A percentile compares a stretch with the other conserved stretches of the same genome.
Evolutionary conservation across 2,888 invertebrate species (phyloP).

Genomic region (Morpho achilles): DNA sequence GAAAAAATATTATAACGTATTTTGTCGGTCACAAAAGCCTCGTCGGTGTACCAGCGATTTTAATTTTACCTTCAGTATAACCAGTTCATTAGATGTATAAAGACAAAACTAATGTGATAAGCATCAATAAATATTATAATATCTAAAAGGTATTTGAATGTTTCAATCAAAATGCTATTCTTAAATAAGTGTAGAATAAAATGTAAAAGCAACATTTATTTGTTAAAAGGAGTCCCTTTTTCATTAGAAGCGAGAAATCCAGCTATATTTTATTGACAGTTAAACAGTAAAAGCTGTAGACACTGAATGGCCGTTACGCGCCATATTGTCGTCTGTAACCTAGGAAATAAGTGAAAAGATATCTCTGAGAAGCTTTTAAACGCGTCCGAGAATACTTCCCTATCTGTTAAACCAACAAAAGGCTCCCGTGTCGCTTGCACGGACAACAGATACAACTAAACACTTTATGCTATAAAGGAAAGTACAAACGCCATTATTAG

Average conservation of each 20-base stretch:
- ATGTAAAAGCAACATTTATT: slow-evolving; percentile 7
- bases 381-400: slow-evolving; percentile 51
- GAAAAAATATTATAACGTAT: too few relatives aligned
- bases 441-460: slow-evolving; percentile 72
- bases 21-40: too few relatives aligned
- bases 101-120: too few relatives aligned
- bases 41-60: too few relatives aligned
- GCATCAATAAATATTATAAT: too few relatives aligned
- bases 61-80: too few relatives aligned
- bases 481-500: slow-evolving; percentile 72
- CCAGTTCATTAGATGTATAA: too few relatives aligned
- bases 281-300: slow-evolving; percentile 34
- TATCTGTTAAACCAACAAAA: slow-evolving; percentile 59
- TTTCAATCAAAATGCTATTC: too few relatives aligned
- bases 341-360: slow-evolving; percentile 57
- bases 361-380: slow-evolving; percentile 55
- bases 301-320: slow-evolving; percentile 37
- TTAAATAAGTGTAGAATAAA: too few relatives aligned
- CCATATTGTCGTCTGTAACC: slow-evolving; percentile 34
- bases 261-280: slow-evolving; percentile 33
- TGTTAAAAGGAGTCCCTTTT: slow-evolving; percentile 17
- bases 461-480: slow-evolving; percentile 69
- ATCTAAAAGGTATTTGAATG: too few relatives aligned
- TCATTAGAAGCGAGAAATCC: slow-evolving; percentile 23
- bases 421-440: slow-evolving; percentile 60